A percentile compares a stretch with the other conserved stretches of the same genome.
Evolutionary conservation across 2,888 invertebrate genomes (phyloP).

Genomic region (Napeogenes inachia): DNA sequence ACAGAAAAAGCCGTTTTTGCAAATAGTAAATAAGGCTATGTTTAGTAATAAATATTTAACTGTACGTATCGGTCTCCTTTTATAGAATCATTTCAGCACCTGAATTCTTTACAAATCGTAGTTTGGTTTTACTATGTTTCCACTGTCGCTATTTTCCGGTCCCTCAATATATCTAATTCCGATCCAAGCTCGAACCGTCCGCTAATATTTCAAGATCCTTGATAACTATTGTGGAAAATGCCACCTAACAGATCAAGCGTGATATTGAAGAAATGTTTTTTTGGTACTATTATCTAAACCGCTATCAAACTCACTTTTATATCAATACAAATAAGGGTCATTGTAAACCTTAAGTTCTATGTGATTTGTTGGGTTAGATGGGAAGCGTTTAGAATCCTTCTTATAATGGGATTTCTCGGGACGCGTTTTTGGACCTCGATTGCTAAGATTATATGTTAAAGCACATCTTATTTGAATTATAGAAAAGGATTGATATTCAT

Average conservation of each 20-base stretch:
- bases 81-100: too few relatives aligned
- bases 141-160: not conserved
- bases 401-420: not conserved
- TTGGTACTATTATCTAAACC: constrained; percentile 5
- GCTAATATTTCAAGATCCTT: constrained; percentile 7
- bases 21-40: too few relatives aligned
- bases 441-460: too few relatives aligned
- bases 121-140: too few relatives aligned
- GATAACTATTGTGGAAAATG: constrained; percentile 6
- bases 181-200: not conserved
- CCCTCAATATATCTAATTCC: constrained; percentile 3
- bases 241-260: constrained; percentile 5
- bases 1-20: too few relatives aligned
- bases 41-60: too few relatives aligned
- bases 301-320: not conserved
- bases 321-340: not conserved
- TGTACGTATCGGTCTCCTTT: too few relatives aligned
- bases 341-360: not conserved
- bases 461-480: too few relatives aligned
- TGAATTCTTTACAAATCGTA: too few relatives aligned
- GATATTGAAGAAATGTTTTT: constrained; percentile 5
- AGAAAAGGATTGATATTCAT: too few relatives aligned
- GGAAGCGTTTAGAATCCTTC: not conserved
- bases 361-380: not conserved
- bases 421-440: not conserved